These are phyloP conservation scores for Monodelphis domestica DNA, from an alignment of 2,797 vertebrate genomes.

Conservation along the genomic window DNA sequence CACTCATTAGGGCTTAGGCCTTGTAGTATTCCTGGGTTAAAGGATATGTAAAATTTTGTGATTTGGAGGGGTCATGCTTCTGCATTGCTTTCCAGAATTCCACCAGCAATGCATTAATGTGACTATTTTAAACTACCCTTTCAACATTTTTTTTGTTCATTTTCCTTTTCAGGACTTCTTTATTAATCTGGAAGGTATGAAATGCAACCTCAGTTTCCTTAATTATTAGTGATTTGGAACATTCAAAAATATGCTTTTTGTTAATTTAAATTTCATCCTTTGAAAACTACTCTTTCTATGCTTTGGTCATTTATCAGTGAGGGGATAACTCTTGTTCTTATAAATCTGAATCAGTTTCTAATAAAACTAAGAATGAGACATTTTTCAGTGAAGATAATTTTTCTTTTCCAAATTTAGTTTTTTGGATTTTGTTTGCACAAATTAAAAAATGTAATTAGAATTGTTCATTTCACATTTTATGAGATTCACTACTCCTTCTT, in stretches of 20 bases:
- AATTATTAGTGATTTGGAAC: not conserved
- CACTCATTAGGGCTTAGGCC: not conserved
- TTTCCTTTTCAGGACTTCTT: not conserved
- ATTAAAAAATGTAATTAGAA: not conserved
- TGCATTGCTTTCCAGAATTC: not conserved
- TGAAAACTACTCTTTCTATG: not conserved
- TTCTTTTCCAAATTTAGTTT: not conserved
- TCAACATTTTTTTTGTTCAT: not conserved
- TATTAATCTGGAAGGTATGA: not conserved
- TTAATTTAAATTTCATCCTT: not conserved
- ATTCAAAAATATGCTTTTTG: not conserved
- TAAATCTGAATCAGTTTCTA: not conserved
- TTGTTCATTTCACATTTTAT: not conserved
- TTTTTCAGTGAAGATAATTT: not conserved
- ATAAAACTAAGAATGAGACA: not conserved
- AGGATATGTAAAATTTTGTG: not conserved
- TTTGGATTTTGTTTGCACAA: not conserved
- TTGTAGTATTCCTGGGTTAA: too few relatives aligned
- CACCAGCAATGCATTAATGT: not conserved
- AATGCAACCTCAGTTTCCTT: not conserved
- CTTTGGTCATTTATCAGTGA: not conserved
- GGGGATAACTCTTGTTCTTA: not conserved
- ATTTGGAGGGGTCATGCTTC: not conserved
- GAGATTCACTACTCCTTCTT: not conserved
- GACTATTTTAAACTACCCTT: not conserved